A percentile compares a stretch with the other conserved stretches of the same genome.
These are phyloP conservation scores for Muscicapa adusta DNA, from an alignment of 2,113 vertebrate species.

Conservation along the genomic window DNA sequence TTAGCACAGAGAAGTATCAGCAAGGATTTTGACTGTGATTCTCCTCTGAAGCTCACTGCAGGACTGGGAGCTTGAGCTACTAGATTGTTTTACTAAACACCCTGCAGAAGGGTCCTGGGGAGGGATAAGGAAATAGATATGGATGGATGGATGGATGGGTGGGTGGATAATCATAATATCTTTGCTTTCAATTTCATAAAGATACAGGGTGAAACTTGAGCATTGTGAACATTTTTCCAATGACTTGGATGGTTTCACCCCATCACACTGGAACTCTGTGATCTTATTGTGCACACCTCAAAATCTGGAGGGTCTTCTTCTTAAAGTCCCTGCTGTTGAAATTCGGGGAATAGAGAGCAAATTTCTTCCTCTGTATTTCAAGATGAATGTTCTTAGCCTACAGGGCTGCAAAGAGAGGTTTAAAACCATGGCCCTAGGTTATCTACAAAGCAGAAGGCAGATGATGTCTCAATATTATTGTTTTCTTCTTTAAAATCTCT, in stretches of 20 bases:
- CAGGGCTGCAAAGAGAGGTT: background rate
- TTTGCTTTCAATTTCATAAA: background rate
- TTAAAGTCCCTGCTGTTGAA: background rate
- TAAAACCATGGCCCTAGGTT: background rate
- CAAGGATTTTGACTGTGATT: background rate
- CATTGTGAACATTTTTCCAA: background rate
- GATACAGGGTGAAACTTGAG: background rate
- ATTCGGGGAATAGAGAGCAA: background rate
- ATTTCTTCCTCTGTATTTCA: background rate
- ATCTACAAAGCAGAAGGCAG: constrained; percentile 8
- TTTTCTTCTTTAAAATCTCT: background rate
- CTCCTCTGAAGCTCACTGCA: background rate
- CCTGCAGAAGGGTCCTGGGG: background rate
- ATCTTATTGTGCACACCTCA: background rate
- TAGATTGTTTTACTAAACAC: background rate
- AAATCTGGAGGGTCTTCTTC: background rate
- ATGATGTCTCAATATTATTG: background rate
- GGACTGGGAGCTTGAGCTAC: background rate
- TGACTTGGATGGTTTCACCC: background rate
- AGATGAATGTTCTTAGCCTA: background rate
- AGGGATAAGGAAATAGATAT: background rate
- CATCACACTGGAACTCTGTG: background rate
- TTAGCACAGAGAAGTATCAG: background rate
- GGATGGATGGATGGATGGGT: background rate
- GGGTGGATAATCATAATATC: background rate